A percentile compares a stretch with the other conserved stretches of the same genome.
These are phyloP conservation scores for Acholoe squamosa DNA, from an alignment of 2,888 invertebrate genomes.

Conservation along the genomic window DNA sequence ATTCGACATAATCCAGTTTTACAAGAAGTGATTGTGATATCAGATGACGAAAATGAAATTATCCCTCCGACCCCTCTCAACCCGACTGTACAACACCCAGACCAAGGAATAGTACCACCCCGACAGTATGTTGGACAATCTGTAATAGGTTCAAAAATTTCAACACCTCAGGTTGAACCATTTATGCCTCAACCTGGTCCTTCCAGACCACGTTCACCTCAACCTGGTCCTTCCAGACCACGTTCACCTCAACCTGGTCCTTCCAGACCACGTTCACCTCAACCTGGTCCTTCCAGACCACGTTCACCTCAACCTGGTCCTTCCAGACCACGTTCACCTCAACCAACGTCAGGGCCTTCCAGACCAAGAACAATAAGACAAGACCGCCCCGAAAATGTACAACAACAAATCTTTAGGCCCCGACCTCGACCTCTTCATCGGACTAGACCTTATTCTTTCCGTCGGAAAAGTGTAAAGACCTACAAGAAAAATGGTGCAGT, in stretches of 20 bases:
- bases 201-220: not conserved
- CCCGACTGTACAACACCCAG: not conserved
- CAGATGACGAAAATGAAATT: not conserved
- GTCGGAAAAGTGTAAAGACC: not conserved
- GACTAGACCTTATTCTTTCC: not conserved
- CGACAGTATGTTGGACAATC: not conserved
- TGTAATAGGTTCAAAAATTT: not conserved
- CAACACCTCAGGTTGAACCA: not conserved
- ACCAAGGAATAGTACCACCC: not conserved
- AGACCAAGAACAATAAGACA: not conserved
- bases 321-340: not conserved
- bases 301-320: not conserved
- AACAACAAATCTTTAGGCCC: not conserved
- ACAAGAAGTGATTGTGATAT: not conserved
- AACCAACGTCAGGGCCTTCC: not conserved
- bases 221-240: not conserved
- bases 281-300: not conserved
- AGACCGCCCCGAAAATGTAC: not conserved
- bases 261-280: not conserved
- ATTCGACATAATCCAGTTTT: not conserved
- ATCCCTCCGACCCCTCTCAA: not conserved
- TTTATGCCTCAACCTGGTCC: not conserved
- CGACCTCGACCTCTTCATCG: not conserved
- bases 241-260: not conserved
- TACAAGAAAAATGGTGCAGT: not conserved